Percentiles rank a stretch among this genome's conserved stretches.
These are phyloP conservation scores for Oceanodroma leucorhoa DNA, from an alignment of 2,797 vertebrate species.

Conservation along the genomic window DNA sequence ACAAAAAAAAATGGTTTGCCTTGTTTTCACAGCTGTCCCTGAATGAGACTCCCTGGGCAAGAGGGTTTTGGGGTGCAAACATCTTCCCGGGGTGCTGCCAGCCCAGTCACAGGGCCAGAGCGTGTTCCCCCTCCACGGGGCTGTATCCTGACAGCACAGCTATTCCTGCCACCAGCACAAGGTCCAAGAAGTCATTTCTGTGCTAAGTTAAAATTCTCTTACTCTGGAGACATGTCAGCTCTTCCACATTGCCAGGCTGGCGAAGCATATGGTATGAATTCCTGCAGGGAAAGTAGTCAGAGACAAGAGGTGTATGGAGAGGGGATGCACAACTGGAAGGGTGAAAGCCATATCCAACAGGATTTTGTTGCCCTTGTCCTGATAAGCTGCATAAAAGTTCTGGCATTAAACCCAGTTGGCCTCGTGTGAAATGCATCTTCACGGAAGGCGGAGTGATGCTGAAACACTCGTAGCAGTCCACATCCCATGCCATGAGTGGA, in stretches of 20 bases:
- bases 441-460: neutral
- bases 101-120: no score
- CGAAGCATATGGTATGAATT: neutral
- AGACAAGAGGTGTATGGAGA: neutral
- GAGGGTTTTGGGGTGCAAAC: neutral
- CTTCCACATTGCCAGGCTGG: neutral
- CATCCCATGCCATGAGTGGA: neutral
- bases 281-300: neutral
- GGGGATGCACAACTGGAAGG: neutral
- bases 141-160: neutral
- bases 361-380: neutral
- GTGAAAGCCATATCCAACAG: neutral
- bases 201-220: neutral
- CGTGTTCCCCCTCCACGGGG: rapidly evolving
- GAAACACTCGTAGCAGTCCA: neutral
- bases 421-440: neutral
- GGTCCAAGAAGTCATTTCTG: neutral
- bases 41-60: neutral
- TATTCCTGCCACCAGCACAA: neutral
- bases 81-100: neutral
- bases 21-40: neutral
- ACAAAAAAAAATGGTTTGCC: neutral
- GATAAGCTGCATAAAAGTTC: neutral
- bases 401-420: neutral
- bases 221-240: neutral